Evolutionary conservation across 2,797 vertebrate genomes (phyloP).

Genomic region (Phataginus tricuspis): DNA sequence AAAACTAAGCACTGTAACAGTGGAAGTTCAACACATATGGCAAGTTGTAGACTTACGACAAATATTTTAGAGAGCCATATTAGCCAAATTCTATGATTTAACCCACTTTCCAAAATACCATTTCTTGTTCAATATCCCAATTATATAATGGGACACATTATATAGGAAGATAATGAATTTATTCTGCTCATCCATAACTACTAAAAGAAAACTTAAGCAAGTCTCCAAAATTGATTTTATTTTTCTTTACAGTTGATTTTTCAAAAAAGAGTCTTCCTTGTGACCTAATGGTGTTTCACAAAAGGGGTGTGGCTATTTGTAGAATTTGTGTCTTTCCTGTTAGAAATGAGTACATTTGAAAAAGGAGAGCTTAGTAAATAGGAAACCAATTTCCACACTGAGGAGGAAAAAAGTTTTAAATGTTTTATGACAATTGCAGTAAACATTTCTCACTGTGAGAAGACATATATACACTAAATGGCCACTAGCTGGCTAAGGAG

Average conservation of each 20-base stretch:
- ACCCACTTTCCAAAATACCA: background rate
- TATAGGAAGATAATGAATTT: background rate
- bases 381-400: constrained; percentile 45
- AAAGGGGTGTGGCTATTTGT: background rate
- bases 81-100: constrained; percentile 17
- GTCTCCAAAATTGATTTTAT: background rate
- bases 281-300: background rate
- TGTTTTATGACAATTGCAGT: background rate
- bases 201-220: background rate
- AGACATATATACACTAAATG: background rate
- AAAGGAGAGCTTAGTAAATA: constrained; percentile 8
- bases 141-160: background rate
- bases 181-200: background rate
- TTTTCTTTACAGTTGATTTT: constrained; percentile 9
- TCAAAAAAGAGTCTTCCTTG: background rate
- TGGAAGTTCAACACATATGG: background rate
- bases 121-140: background rate
- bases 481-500: background rate
- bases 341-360: constrained; percentile 4
- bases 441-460: background rate
- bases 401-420: background rate
- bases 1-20: background rate
- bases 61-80: background rate
- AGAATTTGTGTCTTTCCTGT: background rate
- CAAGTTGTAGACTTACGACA: background rate